A percentile compares a stretch with the other conserved stretches of the same genome.
phyloP scores from a whole-genome alignment of 92 coral and sea anemone genomes.

The Epizoanthus fatuus region DNA sequence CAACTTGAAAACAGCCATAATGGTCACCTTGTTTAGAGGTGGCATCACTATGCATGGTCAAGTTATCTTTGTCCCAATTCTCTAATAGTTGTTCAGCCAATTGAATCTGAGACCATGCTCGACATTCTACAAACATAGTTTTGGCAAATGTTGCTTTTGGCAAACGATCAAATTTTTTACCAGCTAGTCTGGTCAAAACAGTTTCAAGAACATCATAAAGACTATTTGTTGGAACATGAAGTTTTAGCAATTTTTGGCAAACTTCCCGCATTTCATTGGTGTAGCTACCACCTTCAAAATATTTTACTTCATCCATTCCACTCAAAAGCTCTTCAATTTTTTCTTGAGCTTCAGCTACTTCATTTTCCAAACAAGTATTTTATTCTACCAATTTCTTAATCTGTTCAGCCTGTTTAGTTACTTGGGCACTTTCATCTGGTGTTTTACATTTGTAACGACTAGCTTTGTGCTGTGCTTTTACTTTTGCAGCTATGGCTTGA shows the following conservation, averaged over 20 bases:
- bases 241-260: neutral
- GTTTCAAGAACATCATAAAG: neutral
- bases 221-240: slow-evolving; percentile 16
- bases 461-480: neutral
- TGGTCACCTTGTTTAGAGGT: slow-evolving; percentile 12
- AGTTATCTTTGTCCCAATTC: neutral
- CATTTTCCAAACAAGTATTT: too few relatives aligned
- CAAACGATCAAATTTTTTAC: neutral
- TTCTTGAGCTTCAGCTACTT: neutral
- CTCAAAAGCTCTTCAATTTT: neutral
- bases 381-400: neutral
- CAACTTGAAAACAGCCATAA: slow-evolving; percentile 2
- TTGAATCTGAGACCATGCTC: slow-evolving; percentile 9
- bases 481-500: neutral
- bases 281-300: neutral
- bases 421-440: neutral
- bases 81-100: slow-evolving; percentile 9
- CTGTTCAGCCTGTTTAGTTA: neutral
- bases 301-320: neutral
- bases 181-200: slow-evolving; percentile 7
- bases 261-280: slow-evolving; percentile 24
- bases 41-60: slow-evolving; percentile 31
- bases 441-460: neutral
- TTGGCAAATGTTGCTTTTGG: slow-evolving; percentile 35
- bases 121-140: neutral